A percentile compares a stretch with the other conserved stretches of the same genome.
Evolutionary conservation across 2,888 invertebrate species (phyloP).

Genomic region (Alitta virens): DNA sequence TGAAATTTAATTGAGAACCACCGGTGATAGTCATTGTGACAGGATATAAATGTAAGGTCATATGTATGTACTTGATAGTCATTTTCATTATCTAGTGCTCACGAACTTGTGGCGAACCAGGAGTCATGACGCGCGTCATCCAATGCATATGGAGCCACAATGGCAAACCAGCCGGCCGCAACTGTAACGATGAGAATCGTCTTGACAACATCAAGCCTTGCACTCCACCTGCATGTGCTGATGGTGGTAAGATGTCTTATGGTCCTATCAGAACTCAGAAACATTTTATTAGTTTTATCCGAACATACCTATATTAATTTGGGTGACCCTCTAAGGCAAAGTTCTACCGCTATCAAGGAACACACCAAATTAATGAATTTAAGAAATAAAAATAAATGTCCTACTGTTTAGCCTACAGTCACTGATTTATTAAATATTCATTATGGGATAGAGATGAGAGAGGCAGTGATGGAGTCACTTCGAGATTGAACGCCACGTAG

Average conservation of each 20-base stretch:
- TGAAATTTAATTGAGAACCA: too few species aligned
- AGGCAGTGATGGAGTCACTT: too few species aligned
- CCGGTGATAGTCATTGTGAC: too few species aligned
- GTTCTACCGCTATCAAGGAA: too few species aligned
- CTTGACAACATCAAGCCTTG: conserved; percentile 77
- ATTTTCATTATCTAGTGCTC: conserved; percentile 63
- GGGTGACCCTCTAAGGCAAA: too few species aligned
- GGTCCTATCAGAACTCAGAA: background rate
- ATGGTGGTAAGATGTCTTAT: conserved; percentile 61
- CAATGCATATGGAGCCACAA: conserved; percentile 91
- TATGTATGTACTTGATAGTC: too few species aligned
- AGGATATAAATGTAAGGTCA: too few species aligned
- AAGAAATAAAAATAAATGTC: background rate
- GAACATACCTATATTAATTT: too few species aligned
- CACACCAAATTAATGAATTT: too few species aligned
- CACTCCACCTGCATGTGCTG: conserved; percentile 64
- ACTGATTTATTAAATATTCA: too few species aligned
- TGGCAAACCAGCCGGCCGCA: conserved; percentile 78
- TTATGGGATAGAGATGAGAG: too few species aligned
- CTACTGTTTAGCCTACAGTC: background rate
- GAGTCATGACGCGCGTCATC: conserved; percentile 82
- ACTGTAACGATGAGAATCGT: conserved; percentile 73
- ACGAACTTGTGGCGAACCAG: conserved; percentile 77
- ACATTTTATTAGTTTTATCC: background rate
- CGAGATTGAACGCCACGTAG: too few species aligned